Percentiles rank a stretch among this genome's conserved stretches.
These are phyloP conservation scores for Cygnus olor DNA, from an alignment of 2,797 vertebrate species.

Conservation along the genomic window DNA sequence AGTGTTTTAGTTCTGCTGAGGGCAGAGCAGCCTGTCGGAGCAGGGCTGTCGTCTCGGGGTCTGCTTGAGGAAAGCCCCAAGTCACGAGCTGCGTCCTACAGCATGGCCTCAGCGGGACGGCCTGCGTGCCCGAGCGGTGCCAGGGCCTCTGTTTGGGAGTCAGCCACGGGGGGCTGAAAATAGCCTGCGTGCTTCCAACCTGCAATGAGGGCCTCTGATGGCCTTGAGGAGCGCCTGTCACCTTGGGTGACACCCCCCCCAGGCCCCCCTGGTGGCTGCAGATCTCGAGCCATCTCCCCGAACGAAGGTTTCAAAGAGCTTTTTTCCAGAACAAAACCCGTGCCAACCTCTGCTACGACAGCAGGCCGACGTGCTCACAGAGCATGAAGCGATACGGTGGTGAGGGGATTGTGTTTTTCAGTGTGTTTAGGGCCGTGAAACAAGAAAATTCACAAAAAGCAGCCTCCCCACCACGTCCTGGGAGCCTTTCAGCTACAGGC, in stretches of 20 bases:
- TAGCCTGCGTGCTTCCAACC: neutral
- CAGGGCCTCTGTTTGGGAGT: neutral
- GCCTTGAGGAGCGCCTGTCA: neutral
- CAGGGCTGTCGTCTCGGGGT: neutral
- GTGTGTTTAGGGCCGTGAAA: neutral
- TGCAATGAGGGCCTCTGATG: neutral
- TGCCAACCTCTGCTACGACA: neutral
- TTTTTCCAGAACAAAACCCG: neutral
- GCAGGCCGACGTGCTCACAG: neutral
- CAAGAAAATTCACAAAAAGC: neutral
- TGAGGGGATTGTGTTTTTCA: neutral
- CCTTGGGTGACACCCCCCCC: neutral
- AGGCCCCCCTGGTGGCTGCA: neutral
- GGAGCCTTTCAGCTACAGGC: neutral
- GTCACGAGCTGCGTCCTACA: neutral
- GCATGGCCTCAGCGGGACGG: rapidly evolving
- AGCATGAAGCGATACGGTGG: neutral
- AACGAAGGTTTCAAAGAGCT: neutral
- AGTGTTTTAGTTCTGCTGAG: rapidly evolving
- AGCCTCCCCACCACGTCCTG: neutral
- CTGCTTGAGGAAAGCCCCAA: neutral
- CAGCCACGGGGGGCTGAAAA: neutral
- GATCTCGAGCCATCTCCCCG: no score
- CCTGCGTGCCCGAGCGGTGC: neutral
- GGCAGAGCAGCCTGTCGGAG: neutral